A percentile compares a stretch with the other conserved stretches of the same genome.
These are phyloP conservation scores for Prosapia bicincta DNA, from an alignment of 2,888 invertebrate species.

Conservation along the genomic window DNA sequence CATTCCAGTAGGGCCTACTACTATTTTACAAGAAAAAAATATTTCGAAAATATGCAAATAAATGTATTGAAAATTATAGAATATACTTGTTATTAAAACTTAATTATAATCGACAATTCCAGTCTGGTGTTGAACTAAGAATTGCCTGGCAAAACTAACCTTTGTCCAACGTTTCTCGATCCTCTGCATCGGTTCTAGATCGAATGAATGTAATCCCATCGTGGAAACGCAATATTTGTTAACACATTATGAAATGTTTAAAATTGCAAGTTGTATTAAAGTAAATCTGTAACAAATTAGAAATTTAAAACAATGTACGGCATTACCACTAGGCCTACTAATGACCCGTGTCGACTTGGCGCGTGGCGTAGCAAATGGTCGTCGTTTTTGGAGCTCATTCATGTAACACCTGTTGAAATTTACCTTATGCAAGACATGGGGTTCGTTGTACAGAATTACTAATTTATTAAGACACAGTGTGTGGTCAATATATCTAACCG, in stretches of 20 bases:
- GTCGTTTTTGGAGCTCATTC: background rate
- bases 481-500: no score
- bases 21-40: no score
- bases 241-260: background rate
- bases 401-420: background rate
- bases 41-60: no score
- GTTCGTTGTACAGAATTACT: background rate
- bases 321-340: background rate
- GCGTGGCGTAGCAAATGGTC: background rate
- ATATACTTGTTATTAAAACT: no score
- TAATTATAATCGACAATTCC: no score
- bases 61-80: no score
- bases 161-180: no score
- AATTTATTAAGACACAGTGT: background rate
- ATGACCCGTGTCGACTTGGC: background rate
- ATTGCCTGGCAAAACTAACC: no score
- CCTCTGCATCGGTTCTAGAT: no score
- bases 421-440: background rate
- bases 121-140: no score
- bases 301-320: background rate
- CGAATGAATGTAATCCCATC: no score
- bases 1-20: no score
- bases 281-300: slow-evolving; percentile 2
- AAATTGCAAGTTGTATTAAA: background rate
- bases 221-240: background rate